Evolutionary conservation across 2,888 invertebrate species (phyloP), one percentile per base, ranked within the genome.

Genomic region (Brachyopa scutellaris): DNA sequence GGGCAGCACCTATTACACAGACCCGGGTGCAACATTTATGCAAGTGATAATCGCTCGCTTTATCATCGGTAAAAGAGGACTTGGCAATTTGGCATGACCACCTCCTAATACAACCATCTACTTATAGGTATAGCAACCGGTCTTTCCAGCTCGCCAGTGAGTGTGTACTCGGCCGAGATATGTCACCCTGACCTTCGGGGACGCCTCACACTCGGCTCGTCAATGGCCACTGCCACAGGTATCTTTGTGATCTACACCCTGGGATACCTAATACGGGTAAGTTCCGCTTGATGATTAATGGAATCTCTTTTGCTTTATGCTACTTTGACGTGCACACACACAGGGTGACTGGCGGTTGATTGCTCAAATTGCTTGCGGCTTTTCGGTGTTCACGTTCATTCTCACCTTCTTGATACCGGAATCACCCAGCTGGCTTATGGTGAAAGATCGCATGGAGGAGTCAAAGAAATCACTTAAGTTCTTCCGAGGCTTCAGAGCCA

Each of bases 351-450:
- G 85, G 84, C 80, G 85, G 2, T 45, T 86, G 21, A 84, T 86
- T 13, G 85, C 85, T 66, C 83, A 83, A 26, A 85, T 87, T 45
- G 84, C 85, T 13, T 85, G 85, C 45, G 74, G 79, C 1, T 85
- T 85, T 29, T 84, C 86, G 21, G 45, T 86, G 4, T 40, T 85
- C 11, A 79, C 86, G 6, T 45, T 84, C 15, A 57, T 92, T 1
- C 85, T 93, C 9, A 87, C 93, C 13, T 88, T 91, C 11, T 86
- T 92, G 8, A 90, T 93, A 1, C 93, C 93, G 0, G 94, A 94
- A 88, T 94, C 93, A 53, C 94, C 94, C 0, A 90, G 91, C 0
- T 94, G 94, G 94, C 87, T 94, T n/a, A 92, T 93, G 2, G 91
- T 92, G 1, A 92, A 92, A 84, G 92, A 92, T 4, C 90, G 91